Percentiles rank a stretch among this genome's conserved stretches.
These are phyloP conservation scores for Diuraphis noxia DNA, from an alignment of 1,140 invertebrate genomes.

Conservation along the genomic window DNA sequence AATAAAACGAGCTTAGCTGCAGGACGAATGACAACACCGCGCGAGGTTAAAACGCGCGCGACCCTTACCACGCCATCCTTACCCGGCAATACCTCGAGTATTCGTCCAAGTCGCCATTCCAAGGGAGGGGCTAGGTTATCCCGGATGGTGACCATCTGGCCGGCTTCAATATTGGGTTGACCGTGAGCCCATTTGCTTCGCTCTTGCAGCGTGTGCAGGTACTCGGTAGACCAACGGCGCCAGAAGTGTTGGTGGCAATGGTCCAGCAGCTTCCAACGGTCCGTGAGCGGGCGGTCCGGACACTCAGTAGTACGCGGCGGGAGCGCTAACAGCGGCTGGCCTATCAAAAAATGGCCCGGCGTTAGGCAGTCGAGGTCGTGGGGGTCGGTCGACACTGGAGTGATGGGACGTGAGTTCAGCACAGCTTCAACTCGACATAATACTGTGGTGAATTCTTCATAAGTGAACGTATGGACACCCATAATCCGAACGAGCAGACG, in stretches of 20 bases:
- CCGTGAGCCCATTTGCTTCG: constrained; percentile 49
- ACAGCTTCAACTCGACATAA: constrained; percentile 54
- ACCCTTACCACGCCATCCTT: neutral
- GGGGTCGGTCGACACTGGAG: neutral
- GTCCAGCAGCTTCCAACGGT: constrained; percentile 60
- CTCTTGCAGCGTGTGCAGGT: constrained; percentile 34
- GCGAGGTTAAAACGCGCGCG: neutral
- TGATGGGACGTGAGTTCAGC: neutral
- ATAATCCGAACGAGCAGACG: constrained; percentile 53
- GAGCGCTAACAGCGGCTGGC: constrained; percentile 54
- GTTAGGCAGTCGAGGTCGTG: constrained; percentile 55
- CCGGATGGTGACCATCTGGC: neutral
- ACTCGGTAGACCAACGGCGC: constrained; percentile 51
- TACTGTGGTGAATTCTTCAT: constrained; percentile 55
- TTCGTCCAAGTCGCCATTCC: neutral
- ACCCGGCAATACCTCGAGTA: neutral
- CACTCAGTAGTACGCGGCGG: neutral
- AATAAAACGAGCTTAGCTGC: neutral
- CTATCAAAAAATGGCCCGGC: constrained; percentile 58
- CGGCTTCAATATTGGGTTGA: neutral
- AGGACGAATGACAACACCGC: neutral
- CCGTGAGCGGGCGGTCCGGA: constrained; percentile 47
- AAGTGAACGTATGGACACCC: constrained; percentile 54
- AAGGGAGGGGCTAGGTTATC: neutral
- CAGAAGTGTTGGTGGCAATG: constrained; percentile 59